Evolutionary conservation across 2,888 invertebrate genomes (phyloP).

Genomic region (Dendrolimus houi): DNA sequence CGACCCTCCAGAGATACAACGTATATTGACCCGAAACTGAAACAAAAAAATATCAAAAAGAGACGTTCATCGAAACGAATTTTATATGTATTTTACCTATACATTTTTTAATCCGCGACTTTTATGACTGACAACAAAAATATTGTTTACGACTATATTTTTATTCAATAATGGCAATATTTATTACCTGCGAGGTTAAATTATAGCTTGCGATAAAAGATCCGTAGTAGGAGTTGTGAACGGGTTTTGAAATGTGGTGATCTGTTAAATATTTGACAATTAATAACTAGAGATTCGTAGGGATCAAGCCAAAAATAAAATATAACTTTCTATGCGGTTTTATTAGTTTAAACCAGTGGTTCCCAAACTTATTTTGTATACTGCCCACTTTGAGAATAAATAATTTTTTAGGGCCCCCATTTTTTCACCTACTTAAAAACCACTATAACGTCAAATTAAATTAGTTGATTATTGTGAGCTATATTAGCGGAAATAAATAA

Average conservation of each 20-base stretch:
- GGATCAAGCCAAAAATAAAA: too few species aligned
- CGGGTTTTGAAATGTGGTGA: slow-evolving; percentile 25
- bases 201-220: slow-evolving; percentile 34
- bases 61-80: too few species aligned
- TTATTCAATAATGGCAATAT: slow-evolving; percentile 37
- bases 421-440: too few species aligned
- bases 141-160: slow-evolving; percentile 33
- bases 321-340: too few species aligned
- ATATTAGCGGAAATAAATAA: too few species aligned
- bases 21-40: not conserved
- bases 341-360: too few species aligned
- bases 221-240: slow-evolving; percentile 22
- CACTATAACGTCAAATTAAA: too few species aligned
- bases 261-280: slow-evolving; percentile 12
- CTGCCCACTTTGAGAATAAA: too few species aligned
- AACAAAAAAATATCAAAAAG: not conserved
- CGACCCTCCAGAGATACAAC: not conserved
- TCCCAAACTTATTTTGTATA: too few species aligned
- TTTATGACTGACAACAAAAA: slow-evolving; percentile 17
- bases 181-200: slow-evolving; percentile 30
- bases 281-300: not conserved
- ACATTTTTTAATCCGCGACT: not conserved
- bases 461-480: too few species aligned
- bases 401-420: too few species aligned
- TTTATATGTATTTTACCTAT: too few species aligned